Evolutionary conservation across 2,888 invertebrate genomes (phyloP).

Genomic region (Melanophora roralis): DNA sequence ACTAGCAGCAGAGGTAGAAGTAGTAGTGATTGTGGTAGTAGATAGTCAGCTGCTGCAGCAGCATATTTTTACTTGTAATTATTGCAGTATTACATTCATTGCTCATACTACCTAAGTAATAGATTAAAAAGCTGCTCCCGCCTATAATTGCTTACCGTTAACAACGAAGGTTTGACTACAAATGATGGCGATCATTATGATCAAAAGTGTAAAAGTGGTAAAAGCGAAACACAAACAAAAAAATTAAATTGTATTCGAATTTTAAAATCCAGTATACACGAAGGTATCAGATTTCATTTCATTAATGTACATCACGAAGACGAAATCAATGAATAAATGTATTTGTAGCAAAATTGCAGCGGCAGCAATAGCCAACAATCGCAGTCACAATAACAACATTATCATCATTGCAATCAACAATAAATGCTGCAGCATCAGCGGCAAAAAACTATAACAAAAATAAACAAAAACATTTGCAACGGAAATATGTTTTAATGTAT

Average conservation of each 20-base stretch:
- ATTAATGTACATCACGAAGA: slow-evolving; percentile 77
- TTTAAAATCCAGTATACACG: slow-evolving; percentile 65
- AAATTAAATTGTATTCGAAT: not conserved
- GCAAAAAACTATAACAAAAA: not conserved
- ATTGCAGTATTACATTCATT: slow-evolving; percentile 38
- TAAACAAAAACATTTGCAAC: slow-evolving; percentile 6
- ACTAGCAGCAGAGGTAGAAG: not conserved
- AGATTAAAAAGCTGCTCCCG: slow-evolving; percentile 43
- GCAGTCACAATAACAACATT: not conserved
- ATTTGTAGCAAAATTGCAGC: slow-evolving; percentile 18
- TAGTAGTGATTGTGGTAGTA: slow-evolving; percentile 41
- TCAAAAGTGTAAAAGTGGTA: slow-evolving; percentile 40
- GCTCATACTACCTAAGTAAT: slow-evolving; percentile 31
- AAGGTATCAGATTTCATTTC: slow-evolving; percentile 77
- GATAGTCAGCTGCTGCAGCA: slow-evolving; percentile 31
- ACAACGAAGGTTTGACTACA: not conserved
- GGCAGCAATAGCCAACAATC: slow-evolving; percentile 8
- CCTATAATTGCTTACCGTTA: slow-evolving; percentile 7
- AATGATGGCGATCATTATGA: slow-evolving; percentile 33
- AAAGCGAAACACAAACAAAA: not conserved
- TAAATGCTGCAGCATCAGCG: slow-evolving; percentile 31
- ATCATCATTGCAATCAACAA: slow-evolving; percentile 11
- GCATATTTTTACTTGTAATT: slow-evolving; percentile 16
- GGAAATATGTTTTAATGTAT: not conserved
- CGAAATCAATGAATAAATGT: slow-evolving; percentile 68